phyloP scores from a whole-genome alignment of 2,888 invertebrate genomes.

The Leptopilina drosophilae region DNA sequence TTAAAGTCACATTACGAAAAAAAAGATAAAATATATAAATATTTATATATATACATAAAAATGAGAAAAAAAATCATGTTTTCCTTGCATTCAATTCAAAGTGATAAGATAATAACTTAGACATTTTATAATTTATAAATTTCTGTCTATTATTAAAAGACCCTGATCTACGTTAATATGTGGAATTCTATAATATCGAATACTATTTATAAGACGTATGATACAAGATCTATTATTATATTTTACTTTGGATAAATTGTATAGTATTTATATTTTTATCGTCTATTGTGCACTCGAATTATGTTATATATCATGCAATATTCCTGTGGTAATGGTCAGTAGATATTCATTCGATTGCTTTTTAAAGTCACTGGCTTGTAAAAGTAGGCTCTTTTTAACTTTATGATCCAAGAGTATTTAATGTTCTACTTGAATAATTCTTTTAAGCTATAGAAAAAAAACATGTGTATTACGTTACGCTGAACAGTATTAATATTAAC shows the following conservation, averaged over 20 bases:
- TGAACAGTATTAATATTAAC: slow-evolving; percentile 30
- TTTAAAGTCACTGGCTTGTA: slow-evolving; percentile 34
- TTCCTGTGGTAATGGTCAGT: slow-evolving; percentile 38
- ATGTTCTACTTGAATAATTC: slow-evolving; percentile 17
- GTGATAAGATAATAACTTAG: slow-evolving; percentile 37
- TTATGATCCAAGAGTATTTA: slow-evolving; percentile 15
- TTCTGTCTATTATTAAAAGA: slow-evolving; percentile 10
- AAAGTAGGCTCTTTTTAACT: slow-evolving; percentile 27
- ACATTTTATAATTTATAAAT: slow-evolving; percentile 30
- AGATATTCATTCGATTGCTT: slow-evolving; percentile 20
- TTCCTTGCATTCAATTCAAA: slow-evolving; percentile 44
- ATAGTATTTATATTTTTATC: slow-evolving; percentile 39
- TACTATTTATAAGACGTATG: slow-evolving; percentile 19
- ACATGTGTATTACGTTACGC: slow-evolving; percentile 23
- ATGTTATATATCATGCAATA: slow-evolving; percentile 30
- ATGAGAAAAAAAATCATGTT: slow-evolving; percentile 47
- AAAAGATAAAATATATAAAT: slow-evolving; percentile 17
- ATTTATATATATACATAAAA: slow-evolving; percentile 19
- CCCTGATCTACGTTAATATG: slow-evolving; percentile 15
- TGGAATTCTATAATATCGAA: slow-evolving; percentile 13
- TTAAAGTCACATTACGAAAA: slow-evolving; percentile 31
- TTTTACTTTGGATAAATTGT: slow-evolving; percentile 28
- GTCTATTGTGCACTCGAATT: slow-evolving; percentile 30
- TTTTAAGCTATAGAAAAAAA: neutral
- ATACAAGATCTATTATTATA: slow-evolving; percentile 23